Conservation (phyloP, 2,888 invertebrate genomes). For the Keiferia lycopersicella region DNA sequence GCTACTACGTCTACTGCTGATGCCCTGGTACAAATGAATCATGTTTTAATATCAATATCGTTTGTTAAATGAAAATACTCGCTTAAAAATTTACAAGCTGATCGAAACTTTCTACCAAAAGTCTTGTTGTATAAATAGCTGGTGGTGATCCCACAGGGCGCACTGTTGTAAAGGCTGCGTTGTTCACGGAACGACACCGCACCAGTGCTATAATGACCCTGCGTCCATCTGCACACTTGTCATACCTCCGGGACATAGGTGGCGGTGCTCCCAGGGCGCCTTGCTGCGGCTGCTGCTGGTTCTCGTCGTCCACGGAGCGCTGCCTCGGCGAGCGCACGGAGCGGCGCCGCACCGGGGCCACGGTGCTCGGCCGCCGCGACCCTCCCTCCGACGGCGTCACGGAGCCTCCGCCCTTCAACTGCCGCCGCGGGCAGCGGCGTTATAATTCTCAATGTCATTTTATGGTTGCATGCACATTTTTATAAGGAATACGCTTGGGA, state of each 20-base stretch:
- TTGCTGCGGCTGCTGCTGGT: slow-evolving; percentile 65
- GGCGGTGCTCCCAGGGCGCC: slow-evolving; percentile 86
- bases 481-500: neutral
- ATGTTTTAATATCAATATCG: neutral
- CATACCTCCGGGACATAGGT: slow-evolving; percentile 87
- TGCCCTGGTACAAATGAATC: slow-evolving; percentile 69
- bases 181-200: too few relatives aligned
- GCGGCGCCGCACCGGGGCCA: slow-evolving; percentile 81
- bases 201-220: too few relatives aligned
- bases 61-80: too few relatives aligned
- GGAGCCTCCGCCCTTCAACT: slow-evolving; percentile 86
- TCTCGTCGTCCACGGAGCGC: slow-evolving; percentile 92
- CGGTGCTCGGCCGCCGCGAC: slow-evolving; percentile 83
- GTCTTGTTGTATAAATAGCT: too few relatives aligned
- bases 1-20: slow-evolving; percentile 93
- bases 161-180: too few relatives aligned
- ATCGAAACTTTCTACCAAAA: too few relatives aligned
- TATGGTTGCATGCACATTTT: slow-evolving; percentile 10
- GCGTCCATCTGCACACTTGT: too few relatives aligned
- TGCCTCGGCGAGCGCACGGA: slow-evolving; percentile 85
- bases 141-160: too few relatives aligned
- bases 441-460: slow-evolving; percentile 47
- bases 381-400: slow-evolving; percentile 79
- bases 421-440: slow-evolving; percentile 78
- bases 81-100: too few relatives aligned